These are phyloP conservation scores for Harpalus rubripes DNA, from an alignment of 2,888 invertebrate genomes.

Conservation along the genomic window DNA sequence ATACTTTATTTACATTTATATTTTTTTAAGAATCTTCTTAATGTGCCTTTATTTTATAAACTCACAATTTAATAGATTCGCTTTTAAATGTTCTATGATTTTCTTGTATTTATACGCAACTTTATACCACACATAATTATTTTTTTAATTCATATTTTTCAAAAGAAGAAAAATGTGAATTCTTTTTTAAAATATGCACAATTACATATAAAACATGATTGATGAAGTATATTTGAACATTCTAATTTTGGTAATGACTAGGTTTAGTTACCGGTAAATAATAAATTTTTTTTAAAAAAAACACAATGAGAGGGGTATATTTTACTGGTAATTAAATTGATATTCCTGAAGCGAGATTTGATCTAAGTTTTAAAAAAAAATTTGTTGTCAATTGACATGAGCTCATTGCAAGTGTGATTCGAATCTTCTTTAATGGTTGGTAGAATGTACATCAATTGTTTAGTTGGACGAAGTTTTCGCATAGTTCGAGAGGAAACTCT, in stretches of 20 bases:
- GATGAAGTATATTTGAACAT: conserved; percentile 45
- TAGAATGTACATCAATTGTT: conserved; percentile 49
- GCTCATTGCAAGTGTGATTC: conserved; percentile 27
- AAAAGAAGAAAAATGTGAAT: conserved; percentile 1
- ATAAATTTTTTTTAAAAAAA: conserved; percentile 7
- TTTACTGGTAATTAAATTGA: conserved; percentile 33
- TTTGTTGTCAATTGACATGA: conserved; percentile 28
- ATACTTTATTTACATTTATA: conserved; percentile 42
- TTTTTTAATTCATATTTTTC: conserved; percentile 32
- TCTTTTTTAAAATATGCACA: conserved; percentile 31
- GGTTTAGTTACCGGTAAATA: conserved; percentile 32
- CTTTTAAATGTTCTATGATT: conserved; percentile 21
- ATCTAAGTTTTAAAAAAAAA: conserved; percentile 13
- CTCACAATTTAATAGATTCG: conserved; percentile 46
- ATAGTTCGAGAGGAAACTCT: conserved; percentile 85
- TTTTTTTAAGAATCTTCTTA: conserved; percentile 48
- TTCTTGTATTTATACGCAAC: conserved; percentile 24
- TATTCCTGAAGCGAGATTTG: conserved; percentile 37
- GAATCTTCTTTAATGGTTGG: conserved; percentile 60
- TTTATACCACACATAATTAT: conserved; percentile 43
- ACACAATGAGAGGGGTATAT: conserved; percentile 36
- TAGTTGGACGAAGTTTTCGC: conserved; percentile 58
- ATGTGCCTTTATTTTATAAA: conserved; percentile 43
- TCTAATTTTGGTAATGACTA: conserved; percentile 55
- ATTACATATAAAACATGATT: conserved; percentile 51